A percentile compares a stretch with the other conserved stretches of the same genome.
These are phyloP conservation scores for Fundulus diaphanus DNA, from an alignment of 2,797 vertebrate genomes.

Conservation along the genomic window DNA sequence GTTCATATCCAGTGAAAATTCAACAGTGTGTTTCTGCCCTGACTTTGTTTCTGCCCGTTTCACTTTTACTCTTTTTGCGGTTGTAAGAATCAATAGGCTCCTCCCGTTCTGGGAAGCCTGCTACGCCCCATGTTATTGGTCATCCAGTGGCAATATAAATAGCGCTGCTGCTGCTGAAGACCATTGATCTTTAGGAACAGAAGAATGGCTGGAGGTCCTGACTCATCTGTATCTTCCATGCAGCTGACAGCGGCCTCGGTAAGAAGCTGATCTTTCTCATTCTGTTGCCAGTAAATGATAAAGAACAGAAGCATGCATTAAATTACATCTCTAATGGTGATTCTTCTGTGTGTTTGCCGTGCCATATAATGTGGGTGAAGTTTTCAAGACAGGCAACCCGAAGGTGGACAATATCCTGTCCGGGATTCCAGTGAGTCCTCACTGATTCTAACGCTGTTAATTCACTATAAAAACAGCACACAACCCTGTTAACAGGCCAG, in stretches of 20 bases:
- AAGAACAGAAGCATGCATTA: neutral
- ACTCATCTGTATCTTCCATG: conserved; percentile 8
- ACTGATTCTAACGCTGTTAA: neutral
- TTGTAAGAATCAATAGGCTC: neutral
- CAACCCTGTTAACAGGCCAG: neutral
- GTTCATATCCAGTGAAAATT: neutral
- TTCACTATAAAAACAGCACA: neutral
- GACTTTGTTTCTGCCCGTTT: neutral
- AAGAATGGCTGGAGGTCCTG: conserved; percentile 32
- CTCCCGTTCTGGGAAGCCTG: neutral
- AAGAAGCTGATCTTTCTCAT: neutral
- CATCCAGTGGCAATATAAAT: conserved; percentile 23
- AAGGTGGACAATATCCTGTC: neutral
- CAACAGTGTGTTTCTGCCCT: neutral
- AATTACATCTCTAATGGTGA: neutral
- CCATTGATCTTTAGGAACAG: neutral
- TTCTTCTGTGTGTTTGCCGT: conserved; percentile 21
- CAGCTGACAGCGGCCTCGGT: conserved; percentile 32
- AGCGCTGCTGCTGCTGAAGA: neutral
- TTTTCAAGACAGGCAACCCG: neutral
- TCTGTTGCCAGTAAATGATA: neutral
- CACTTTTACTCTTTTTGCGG: neutral
- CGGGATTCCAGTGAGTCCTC: conserved; percentile 30
- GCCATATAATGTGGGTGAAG: fast-evolving
- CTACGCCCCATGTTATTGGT: neutral